A percentile compares a stretch with the other conserved stretches of the same genome.
Evolutionary conservation across 2,113 vertebrate species (phyloP).

Genomic region (Chaenocephalus aceratus): DNA sequence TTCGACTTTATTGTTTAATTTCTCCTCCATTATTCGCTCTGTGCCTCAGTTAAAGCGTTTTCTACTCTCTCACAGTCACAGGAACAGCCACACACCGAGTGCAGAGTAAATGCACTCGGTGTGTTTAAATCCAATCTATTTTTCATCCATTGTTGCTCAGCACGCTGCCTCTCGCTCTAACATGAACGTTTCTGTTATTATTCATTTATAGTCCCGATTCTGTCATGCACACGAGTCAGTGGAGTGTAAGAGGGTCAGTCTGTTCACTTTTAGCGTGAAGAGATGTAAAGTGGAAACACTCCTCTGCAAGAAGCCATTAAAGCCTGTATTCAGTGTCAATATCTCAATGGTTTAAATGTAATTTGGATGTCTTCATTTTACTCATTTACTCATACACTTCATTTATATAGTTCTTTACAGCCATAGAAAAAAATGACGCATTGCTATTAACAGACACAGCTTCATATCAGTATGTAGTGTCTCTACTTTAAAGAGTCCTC

Average conservation of each 20-base stretch:
- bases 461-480: too few species aligned
- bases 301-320: background rate
- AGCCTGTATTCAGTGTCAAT: background rate
- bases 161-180: constrained; percentile 22
- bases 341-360: background rate
- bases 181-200: constrained; percentile 63
- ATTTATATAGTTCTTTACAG: too few species aligned
- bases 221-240: constrained; percentile 73
- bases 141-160: constrained; percentile 57
- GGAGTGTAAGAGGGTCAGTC: constrained; percentile 68
- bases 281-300: background rate
- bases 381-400: too few species aligned
- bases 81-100: background rate
- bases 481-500: too few species aligned
- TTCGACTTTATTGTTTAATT: background rate
- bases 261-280: constrained; percentile 13
- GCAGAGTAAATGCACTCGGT: constrained; percentile 12
- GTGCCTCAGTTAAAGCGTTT: background rate
- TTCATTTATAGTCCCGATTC: constrained; percentile 82
- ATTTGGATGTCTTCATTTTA: background rate
- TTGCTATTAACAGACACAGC: too few species aligned
- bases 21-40: background rate
- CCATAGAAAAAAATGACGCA: too few species aligned
- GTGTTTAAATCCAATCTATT: constrained; percentile 50
- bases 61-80: background rate